Conservation (phyloP, 2,797 vertebrate genomes). For the Anas flavirostris region DNA sequence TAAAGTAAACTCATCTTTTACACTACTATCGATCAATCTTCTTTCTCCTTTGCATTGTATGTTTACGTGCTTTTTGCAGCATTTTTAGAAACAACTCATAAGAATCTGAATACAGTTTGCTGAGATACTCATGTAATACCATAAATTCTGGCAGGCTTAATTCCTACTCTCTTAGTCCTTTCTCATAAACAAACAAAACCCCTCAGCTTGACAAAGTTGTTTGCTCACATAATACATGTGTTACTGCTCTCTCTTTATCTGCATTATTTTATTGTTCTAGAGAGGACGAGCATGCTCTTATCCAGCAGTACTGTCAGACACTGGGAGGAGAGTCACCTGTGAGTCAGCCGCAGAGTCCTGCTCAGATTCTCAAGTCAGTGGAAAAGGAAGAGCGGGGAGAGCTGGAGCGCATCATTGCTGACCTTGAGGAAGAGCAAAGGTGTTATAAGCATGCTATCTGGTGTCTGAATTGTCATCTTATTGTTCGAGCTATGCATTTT, state of each 20-base stretch:
- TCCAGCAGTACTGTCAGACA: slow-evolving; percentile 96
- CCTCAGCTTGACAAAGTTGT: not conserved
- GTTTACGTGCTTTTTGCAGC: not conserved
- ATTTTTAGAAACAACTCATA: not conserved
- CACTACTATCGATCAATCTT: not conserved
- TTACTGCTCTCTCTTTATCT: not conserved
- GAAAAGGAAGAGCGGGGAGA: slow-evolving; percentile 94
- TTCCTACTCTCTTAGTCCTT: not conserved
- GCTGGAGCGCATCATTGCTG: slow-evolving; percentile 90
- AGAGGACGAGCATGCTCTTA: slow-evolving; percentile 96
- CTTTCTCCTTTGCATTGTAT: not conserved
- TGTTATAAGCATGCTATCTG: slow-evolving; percentile 24
- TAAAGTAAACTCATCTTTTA: not conserved
- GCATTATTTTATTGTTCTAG: slow-evolving; percentile 71
- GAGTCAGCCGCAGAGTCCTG: slow-evolving; percentile 95
- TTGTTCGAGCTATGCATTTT: not conserved
- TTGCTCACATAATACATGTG: not conserved
- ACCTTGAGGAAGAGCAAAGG: slow-evolving; percentile 96
- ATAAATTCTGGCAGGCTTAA: not conserved
- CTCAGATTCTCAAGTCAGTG: slow-evolving; percentile 95
- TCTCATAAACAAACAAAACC: not conserved
- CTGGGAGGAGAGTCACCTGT: slow-evolving; percentile 91
- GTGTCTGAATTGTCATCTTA: not conserved
- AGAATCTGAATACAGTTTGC: not conserved
- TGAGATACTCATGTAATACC: not conserved